Percentiles rank a stretch among this genome's conserved stretches.
Conservation (phyloP, 1,140 invertebrate genomes). For the Heterodera carotae region DNA sequence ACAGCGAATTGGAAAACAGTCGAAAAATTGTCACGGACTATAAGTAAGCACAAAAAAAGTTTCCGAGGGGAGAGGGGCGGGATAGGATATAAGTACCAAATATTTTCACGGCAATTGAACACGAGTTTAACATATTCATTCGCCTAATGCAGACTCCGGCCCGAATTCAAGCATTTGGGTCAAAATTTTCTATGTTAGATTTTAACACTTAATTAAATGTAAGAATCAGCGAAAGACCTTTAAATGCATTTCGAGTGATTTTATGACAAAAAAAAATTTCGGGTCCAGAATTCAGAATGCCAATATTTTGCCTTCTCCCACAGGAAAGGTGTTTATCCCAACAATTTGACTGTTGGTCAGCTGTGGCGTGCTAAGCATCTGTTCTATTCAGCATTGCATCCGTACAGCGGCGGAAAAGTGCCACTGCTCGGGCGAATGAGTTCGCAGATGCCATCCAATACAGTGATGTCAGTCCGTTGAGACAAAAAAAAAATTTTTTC, state of each 20-base stretch:
- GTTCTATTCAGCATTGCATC: slow-evolving; percentile 96
- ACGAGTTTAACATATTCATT: no score
- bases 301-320: slow-evolving; percentile 40
- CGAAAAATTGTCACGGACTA: slow-evolving; percentile 72
- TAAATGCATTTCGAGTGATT: no score
- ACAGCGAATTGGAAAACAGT: slow-evolving; percentile 76
- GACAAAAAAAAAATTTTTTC: no score
- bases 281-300: not conserved
- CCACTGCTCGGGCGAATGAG: slow-evolving; percentile 96
- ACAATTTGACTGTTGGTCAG: slow-evolving; percentile 76
- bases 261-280: no score
- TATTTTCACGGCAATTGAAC: no score
- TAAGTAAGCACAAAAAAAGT: slow-evolving; percentile 29
- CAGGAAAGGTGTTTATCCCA: slow-evolving; percentile 75
- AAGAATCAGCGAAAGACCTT: no score
- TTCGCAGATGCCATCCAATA: slow-evolving; percentile 95
- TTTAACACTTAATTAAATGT: no score
- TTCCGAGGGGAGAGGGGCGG: no score
- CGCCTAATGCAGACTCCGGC: no score
- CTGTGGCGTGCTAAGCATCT: slow-evolving; percentile 88
- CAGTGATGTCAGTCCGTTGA: slow-evolving; percentile 70
- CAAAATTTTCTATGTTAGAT: no score
- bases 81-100: no score
- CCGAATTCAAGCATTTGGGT: no score
- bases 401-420: slow-evolving; percentile 96